Conservation (phyloP, 2,797 vertebrate species). For the Helarctos malayanus region DNA sequence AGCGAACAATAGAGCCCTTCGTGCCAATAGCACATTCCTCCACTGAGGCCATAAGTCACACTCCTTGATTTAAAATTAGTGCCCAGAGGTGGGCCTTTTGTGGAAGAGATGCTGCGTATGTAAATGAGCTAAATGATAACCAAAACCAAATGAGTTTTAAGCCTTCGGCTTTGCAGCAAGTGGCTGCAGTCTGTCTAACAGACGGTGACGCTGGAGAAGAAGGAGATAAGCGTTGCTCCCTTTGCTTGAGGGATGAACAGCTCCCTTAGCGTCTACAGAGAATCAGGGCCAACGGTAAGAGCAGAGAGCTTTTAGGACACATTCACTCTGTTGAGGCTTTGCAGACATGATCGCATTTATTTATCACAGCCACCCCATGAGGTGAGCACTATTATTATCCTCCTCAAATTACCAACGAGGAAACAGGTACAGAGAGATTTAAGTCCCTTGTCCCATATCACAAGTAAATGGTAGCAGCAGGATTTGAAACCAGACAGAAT, state of each 20-base stretch:
- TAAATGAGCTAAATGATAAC: not conserved
- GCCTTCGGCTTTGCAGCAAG: not conserved
- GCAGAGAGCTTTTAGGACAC: not conserved
- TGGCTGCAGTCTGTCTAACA: not conserved
- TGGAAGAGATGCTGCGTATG: not conserved
- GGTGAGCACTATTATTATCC: not conserved
- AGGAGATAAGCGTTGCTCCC: not conserved
- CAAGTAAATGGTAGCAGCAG: not conserved
- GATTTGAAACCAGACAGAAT: not conserved
- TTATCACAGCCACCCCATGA: not conserved
- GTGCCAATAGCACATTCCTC: not conserved
- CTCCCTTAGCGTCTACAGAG: not conserved
- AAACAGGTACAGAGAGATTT: not conserved
- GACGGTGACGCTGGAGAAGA: not conserved
- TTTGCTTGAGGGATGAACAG: not conserved
- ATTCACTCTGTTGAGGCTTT: not conserved
- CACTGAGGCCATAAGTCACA: not conserved
- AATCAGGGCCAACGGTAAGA: not conserved
- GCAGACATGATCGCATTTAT: not conserved
- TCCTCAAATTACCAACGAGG: not conserved
- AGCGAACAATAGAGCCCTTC: not conserved
- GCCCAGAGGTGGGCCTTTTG: not conserved
- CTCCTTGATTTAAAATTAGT: constrained; percentile 27
- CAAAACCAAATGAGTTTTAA: not conserved
- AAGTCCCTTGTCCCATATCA: not conserved